These are phyloP conservation scores for Drosophila burlai DNA, from an alignment of 1,140 invertebrate genomes.

Conservation along the genomic window DNA sequence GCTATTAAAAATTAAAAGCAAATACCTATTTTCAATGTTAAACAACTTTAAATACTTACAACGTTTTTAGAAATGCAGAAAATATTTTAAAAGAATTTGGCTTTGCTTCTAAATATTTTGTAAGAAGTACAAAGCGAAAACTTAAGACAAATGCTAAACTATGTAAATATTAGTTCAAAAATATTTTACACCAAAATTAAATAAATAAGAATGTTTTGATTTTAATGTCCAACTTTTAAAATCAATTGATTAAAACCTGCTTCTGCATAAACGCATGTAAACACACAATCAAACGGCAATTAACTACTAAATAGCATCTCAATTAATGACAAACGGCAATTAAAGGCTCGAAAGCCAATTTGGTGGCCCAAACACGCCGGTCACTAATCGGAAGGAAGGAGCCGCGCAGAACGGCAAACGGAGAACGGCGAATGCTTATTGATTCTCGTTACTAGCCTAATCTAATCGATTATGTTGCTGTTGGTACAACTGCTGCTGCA, in stretches of 20 bases:
- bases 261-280: neutral
- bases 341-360: constrained; percentile 6
- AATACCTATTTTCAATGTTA: neutral
- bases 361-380: neutral
- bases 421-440: constrained; percentile 12
- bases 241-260: neutral
- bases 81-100: neutral
- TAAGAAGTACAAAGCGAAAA: neutral
- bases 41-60: too few relatives aligned
- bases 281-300: constrained; percentile 24
- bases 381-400: constrained; percentile 14
- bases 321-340: constrained; percentile 32
- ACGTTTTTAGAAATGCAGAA: neutral
- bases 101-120: neutral
- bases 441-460: constrained; percentile 40
- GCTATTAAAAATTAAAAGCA: neutral
- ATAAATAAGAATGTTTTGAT: neutral
- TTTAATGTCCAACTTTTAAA: neutral
- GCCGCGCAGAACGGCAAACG: neutral
- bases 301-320: constrained; percentile 23
- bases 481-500: constrained; percentile 6
- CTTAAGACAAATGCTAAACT: neutral
- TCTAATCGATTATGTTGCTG: constrained; percentile 52
- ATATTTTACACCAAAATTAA: neutral
- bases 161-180: neutral